These are phyloP conservation scores for Meleagris gallopavo DNA, from an alignment of 2,113 vertebrate species.

Conservation along the genomic window DNA sequence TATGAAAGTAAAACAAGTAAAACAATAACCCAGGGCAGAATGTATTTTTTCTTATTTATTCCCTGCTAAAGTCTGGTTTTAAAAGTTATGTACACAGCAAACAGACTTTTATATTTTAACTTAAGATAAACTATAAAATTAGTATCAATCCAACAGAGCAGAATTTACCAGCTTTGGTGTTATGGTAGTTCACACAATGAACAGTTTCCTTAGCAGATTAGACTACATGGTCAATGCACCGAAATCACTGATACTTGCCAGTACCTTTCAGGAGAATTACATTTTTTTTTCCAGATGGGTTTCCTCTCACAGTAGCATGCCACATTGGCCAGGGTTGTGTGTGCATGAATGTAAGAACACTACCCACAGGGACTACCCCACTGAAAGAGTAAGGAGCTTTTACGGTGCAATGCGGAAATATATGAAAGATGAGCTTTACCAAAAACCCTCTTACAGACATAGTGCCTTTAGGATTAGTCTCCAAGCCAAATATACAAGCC, in stretches of 20 bases:
- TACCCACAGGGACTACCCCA: not conserved
- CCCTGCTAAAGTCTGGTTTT: not conserved
- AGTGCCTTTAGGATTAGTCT: not conserved
- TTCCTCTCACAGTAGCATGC: not conserved
- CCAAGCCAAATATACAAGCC: not conserved
- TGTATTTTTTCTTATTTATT: not conserved
- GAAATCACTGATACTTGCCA: not conserved
- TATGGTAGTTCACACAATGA: not conserved
- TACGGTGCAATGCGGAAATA: not conserved
- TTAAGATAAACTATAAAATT: not conserved
- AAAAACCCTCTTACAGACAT: not conserved
- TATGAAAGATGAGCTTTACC: not conserved
- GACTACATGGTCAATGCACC: not conserved
- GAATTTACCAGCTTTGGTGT: not conserved
- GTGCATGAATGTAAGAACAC: fast-evolving
- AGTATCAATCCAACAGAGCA: not conserved
- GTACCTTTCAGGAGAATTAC: not conserved
- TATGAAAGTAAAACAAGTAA: not conserved
- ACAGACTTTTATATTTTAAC: not conserved
- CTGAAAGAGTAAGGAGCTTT: not conserved
- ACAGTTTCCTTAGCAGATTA: not conserved
- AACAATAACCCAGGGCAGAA: not conserved
- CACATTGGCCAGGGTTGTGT: fast-evolving
- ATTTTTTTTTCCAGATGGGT: not conserved
- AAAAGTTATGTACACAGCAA: not conserved